Percentiles rank a stretch among this genome's conserved stretches.
Evolutionary conservation across 92 coral and sea anemone species (phyloP).

Genomic region (Bergia puertoricense): DNA sequence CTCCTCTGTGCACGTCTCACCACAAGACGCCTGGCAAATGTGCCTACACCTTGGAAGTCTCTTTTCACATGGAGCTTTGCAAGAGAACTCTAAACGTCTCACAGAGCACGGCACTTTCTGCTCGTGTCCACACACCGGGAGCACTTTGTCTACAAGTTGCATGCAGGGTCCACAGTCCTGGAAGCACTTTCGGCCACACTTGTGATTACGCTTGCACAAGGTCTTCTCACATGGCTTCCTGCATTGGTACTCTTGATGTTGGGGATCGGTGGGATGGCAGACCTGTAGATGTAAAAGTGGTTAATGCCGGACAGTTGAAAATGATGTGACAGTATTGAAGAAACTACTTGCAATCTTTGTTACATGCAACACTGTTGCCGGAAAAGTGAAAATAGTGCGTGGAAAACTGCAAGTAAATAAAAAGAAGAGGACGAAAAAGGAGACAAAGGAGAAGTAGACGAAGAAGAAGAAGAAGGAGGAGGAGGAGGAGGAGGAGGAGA

Average conservation of each 20-base stretch:
- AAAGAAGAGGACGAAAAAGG: no score
- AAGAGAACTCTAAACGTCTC: slow-evolving; percentile 54
- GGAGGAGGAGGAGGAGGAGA: no score
- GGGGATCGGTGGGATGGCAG: slow-evolving; percentile 89
- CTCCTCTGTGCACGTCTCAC: slow-evolving; percentile 64
- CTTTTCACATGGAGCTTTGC: slow-evolving; percentile 64
- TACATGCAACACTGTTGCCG: no score
- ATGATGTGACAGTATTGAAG: no score
- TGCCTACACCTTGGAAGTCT: slow-evolving; percentile 67
- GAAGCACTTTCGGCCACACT: slow-evolving; percentile 67
- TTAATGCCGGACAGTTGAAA: background rate
- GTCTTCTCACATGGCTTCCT: slow-evolving; percentile 68
- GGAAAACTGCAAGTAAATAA: no score
- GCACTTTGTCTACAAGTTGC: slow-evolving; percentile 48
- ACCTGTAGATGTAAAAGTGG: slow-evolving; percentile 31
- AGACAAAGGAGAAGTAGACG: no score
- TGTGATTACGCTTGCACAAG: slow-evolving; percentile 62
- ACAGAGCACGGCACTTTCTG: slow-evolving; percentile 75
- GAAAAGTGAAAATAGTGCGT: no score
- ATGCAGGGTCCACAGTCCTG: slow-evolving; percentile 72
- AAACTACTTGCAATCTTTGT: no score
- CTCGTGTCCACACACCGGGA: slow-evolving; percentile 67
- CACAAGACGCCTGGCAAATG: slow-evolving; percentile 63
- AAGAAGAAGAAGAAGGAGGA: no score
- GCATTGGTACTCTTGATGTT: slow-evolving; percentile 80